A percentile compares a stretch with the other conserved stretches of the same genome.
phyloP scores from a whole-genome alignment of 2,797 vertebrate species.

The Sciaenops ocellatus region DNA sequence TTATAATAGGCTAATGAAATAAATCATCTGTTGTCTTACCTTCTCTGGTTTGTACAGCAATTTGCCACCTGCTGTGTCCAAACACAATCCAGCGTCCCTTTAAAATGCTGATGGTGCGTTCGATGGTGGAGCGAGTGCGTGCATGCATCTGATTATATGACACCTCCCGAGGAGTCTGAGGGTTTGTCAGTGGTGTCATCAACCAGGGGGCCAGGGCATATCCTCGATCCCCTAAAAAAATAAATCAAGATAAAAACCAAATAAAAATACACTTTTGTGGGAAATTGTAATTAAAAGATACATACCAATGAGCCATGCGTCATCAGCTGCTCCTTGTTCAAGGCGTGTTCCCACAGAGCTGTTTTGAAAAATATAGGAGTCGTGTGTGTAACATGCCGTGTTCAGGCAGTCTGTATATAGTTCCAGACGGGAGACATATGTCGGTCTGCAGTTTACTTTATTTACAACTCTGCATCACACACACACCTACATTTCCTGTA shows the following conservation, averaged over 20 bases:
- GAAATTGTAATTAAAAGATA: slow-evolving; percentile 37
- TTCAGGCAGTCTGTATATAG: too few relatives aligned
- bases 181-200: slow-evolving; percentile 43
- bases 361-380: slow-evolving; percentile 11
- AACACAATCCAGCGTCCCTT: slow-evolving; percentile 26
- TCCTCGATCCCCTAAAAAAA: slow-evolving; percentile 35
- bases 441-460: too few relatives aligned
- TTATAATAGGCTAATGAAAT: background rate
- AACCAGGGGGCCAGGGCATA: slow-evolving; percentile 27
- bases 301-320: slow-evolving; percentile 25
- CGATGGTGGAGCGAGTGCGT: slow-evolving; percentile 7
- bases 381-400: too few relatives aligned
- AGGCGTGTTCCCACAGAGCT: background rate
- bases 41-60: slow-evolving; percentile 14
- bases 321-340: too few relatives aligned
- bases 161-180: background rate
- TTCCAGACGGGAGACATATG: too few relatives aligned
- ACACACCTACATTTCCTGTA: too few relatives aligned
- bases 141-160: too few relatives aligned
- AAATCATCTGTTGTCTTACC: background rate
- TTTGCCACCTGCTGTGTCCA: slow-evolving; percentile 14
- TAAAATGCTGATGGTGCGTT: slow-evolving; percentile 32
- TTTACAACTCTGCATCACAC: too few relatives aligned
- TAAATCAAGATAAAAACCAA: slow-evolving; percentile 14
- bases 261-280: slow-evolving; percentile 13